Evolutionary conservation across 2,797 vertebrate genomes (phyloP).

Genomic region (Tinamus major): DNA sequence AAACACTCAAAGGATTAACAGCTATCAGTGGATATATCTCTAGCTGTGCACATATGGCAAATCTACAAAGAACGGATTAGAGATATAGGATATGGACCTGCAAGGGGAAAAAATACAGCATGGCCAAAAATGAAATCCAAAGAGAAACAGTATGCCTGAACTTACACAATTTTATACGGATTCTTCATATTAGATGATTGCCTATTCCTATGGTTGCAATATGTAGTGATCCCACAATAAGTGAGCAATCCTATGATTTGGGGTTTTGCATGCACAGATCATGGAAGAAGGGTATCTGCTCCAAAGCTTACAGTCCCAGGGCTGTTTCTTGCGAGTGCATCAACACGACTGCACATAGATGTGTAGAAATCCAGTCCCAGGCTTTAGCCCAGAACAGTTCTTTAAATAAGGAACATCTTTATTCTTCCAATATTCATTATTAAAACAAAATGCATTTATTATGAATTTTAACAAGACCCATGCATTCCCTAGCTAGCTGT

Average conservation of each 20-base stretch:
- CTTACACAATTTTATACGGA: background rate
- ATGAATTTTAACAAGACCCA: background rate
- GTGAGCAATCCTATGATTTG: background rate
- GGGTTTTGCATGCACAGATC: background rate
- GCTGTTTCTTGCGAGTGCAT: constrained; percentile 8
- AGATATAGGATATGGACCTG: background rate
- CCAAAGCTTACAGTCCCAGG: background rate
- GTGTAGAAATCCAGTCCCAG: background rate
- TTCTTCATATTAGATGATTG: background rate
- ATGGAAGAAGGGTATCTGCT: background rate
- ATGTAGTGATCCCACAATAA: background rate
- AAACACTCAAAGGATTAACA: constrained; percentile 65
- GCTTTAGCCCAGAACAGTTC: background rate
- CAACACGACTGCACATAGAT: background rate
- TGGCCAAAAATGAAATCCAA: constrained; percentile 6
- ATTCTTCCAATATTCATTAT: background rate
- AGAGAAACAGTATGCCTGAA: background rate
- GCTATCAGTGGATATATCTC: constrained; percentile 27
- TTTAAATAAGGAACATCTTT: constrained; percentile 27
- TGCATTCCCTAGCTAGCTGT: background rate
- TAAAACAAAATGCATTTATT: background rate
- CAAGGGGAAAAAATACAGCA: background rate
- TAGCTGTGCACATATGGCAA: constrained; percentile 8
- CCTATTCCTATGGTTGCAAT: background rate
- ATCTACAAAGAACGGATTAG: constrained; percentile 37